Conservation (phyloP, 1,140 invertebrate species). For the Apocrypta bakeri region DNA sequence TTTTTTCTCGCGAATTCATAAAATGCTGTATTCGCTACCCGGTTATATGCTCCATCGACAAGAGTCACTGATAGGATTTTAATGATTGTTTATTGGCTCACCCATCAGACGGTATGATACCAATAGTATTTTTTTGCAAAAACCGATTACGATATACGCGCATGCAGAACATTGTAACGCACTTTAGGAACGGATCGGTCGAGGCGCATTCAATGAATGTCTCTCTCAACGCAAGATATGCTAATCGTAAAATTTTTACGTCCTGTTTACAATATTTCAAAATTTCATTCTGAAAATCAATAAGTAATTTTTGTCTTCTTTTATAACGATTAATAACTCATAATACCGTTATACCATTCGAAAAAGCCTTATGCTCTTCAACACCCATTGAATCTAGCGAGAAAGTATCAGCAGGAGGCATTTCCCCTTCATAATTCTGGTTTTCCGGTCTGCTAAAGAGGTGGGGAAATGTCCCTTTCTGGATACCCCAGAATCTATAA, state of each 20-base stretch:
- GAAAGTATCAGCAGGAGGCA: no score
- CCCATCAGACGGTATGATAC: background rate
- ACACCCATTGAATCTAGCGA: no score
- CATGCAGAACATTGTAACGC: background rate
- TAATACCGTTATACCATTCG: no score
- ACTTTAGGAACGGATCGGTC: background rate
- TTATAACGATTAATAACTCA: no score
- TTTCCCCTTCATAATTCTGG: no score
- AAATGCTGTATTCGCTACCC: background rate
- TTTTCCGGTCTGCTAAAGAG: no score
- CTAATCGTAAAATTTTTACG: background rate
- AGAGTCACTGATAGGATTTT: background rate
- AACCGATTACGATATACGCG: background rate
- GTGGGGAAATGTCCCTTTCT: no score
- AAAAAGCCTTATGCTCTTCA: no score
- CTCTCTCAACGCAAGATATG: background rate
- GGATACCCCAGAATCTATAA: no score
- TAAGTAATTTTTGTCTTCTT: background rate
- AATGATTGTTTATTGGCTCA: background rate
- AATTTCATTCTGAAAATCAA: conserved; percentile 59
- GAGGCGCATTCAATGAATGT: background rate
- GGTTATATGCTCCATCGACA: background rate
- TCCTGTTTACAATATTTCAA: conserved; percentile 5
- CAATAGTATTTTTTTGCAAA: background rate
- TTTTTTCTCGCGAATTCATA: background rate